Conservation (phyloP, 2,113 vertebrate genomes). For the Symphodus melops region DNA sequence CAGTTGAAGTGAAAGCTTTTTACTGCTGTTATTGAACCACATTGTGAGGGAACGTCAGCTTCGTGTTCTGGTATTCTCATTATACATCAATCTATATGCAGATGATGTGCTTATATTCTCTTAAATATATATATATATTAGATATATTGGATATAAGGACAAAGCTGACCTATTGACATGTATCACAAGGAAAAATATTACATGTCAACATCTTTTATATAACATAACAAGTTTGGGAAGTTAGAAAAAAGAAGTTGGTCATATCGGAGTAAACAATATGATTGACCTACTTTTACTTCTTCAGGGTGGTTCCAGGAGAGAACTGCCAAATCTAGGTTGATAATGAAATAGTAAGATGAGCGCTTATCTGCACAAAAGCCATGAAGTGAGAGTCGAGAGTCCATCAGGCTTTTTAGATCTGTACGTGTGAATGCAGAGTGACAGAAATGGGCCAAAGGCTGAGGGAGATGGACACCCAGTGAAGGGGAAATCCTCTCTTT, state of each 20-base stretch:
- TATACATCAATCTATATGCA: neutral
- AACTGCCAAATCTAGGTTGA: neutral
- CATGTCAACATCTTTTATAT: no score
- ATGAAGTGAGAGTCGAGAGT: neutral
- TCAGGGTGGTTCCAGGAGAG: neutral
- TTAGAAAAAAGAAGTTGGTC: no score
- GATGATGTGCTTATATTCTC: constrained; percentile 9
- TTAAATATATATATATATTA: no score
- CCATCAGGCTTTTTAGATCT: neutral
- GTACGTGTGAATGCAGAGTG: constrained; percentile 11
- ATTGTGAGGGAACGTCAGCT: no score
- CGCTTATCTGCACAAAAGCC: neutral
- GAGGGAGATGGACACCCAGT: constrained; percentile 59
- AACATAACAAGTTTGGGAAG: no score
- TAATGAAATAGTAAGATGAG: constrained; percentile 2
- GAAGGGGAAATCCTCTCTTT: constrained; percentile 67
- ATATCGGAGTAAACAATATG: no score
- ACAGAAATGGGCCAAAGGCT: constrained; percentile 41
- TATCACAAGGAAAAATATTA: no score
- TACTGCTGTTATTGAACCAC: no score
- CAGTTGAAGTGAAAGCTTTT: no score
- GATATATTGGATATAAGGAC: no score
- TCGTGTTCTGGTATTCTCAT: neutral
- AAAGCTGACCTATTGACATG: no score
- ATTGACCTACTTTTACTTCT: neutral